Percentiles rank a stretch among this genome's conserved stretches.
Conservation (phyloP, 2,888 invertebrate genomes). For the Drosophila acutilabella region DNA sequence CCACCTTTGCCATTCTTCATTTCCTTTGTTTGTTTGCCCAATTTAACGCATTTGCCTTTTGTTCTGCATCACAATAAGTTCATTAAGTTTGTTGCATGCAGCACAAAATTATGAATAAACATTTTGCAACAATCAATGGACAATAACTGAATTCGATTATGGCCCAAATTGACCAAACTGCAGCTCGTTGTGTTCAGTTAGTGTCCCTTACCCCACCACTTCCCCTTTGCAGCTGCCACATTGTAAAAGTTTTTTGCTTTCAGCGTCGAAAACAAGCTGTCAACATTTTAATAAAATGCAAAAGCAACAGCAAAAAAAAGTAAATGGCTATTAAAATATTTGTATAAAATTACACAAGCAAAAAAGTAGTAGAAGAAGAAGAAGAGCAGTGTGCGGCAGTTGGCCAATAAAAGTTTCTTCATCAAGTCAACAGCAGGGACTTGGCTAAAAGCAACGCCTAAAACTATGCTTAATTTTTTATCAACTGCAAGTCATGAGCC, state of each 20-base stretch:
- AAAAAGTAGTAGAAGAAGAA: constrained; percentile 7
- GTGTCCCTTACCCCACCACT: neutral
- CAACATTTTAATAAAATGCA: constrained; percentile 68
- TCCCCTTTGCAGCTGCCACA: constrained; percentile 1
- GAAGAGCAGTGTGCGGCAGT: neutral
- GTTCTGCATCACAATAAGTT: constrained; percentile 35
- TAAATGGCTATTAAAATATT: constrained; percentile 61
- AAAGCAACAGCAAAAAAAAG: constrained; percentile 3
- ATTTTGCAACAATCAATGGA: constrained; percentile 34
- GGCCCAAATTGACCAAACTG: neutral
- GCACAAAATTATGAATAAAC: constrained; percentile 48
- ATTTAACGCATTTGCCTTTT: constrained; percentile 61
- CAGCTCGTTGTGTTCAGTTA: constrained; percentile 1
- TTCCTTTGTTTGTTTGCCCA: constrained; percentile 53
- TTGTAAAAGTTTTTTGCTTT: constrained; percentile 7
- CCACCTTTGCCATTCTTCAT: neutral
- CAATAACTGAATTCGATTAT: constrained; percentile 24
- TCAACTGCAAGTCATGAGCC: constrained; percentile 46
- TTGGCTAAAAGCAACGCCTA: constrained; percentile 57
- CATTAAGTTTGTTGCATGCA: constrained; percentile 31
- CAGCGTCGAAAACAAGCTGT: constrained; percentile 61
- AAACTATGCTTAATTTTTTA: constrained; percentile 73
- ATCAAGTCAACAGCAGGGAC: constrained; percentile 70
- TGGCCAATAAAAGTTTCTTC: constrained; percentile 78
- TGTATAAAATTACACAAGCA: constrained; percentile 68